These are phyloP conservation scores for Alaudala cheleensis DNA, from an alignment of 2,113 vertebrate species.

Conservation along the genomic window DNA sequence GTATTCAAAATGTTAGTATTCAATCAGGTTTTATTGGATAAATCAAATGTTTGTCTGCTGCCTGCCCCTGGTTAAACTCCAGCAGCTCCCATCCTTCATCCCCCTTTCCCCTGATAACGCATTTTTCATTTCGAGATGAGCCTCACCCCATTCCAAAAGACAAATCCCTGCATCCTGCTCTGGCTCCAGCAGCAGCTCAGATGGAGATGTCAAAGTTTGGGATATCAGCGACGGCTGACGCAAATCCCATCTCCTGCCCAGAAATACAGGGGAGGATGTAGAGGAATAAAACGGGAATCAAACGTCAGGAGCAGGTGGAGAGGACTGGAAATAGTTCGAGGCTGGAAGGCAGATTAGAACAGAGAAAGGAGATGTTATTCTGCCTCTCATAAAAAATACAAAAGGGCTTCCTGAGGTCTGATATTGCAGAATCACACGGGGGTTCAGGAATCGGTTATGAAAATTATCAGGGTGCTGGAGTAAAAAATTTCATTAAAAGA, in stretches of 20 bases:
- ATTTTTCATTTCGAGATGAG: background rate
- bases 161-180: background rate
- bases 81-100: background rate
- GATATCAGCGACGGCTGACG: background rate
- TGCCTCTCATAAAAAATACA: background rate
- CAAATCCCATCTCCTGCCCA: background rate
- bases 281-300: background rate
- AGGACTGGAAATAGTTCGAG: background rate
- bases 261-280: background rate
- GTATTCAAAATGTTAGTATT: background rate
- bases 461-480: background rate
- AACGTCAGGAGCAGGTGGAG: background rate
- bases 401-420: background rate
- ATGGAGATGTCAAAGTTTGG: background rate
- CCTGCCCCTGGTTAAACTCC: background rate
- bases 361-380: background rate
- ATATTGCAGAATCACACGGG: background rate
- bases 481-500: constrained; percentile 37
- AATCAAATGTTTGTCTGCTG: background rate
- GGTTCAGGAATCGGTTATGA: constrained; percentile 14
- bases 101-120: background rate
- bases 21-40: background rate
- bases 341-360: background rate
- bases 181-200: background rate
- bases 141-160: background rate